Base-by-base conservation (phyloP, 2,113 vertebrate species). In the Aleadryas rufinucha region DNA sequence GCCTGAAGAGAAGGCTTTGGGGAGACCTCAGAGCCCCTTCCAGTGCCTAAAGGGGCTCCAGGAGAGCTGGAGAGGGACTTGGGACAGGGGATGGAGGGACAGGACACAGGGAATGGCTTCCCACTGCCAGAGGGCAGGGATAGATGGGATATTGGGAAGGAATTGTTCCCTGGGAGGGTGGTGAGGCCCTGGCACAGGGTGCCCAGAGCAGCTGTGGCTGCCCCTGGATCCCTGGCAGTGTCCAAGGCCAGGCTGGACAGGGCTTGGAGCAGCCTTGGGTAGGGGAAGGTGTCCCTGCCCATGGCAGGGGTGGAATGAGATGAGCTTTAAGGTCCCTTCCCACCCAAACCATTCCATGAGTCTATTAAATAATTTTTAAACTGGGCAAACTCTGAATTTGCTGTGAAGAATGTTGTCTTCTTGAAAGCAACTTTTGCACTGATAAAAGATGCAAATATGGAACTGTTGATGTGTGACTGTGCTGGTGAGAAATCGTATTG, bases 191-290 rank as follows among this genome's bases (percentile, higher is more conserved):
- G 53, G 69, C 45, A n/a, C 45, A 45, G 23, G 28, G 7, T 66
- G 39, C 13, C 37, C 69, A 45, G 52, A 66, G 77, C 0, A 59
- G 11, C 60, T 59, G 69, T 11, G 69, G 53, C 53, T 82, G 53
- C 28, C 7, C 39, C 60, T 45, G 53, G 41, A 45, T 30, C n/a
- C 39, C 1, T 75, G 61, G 24, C 0, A 82, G 28, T 47, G n/a
- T 1, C 41, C 53, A 1, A 30, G 39, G 33, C 19, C 45, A 53
- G 69, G 53, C 0, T 45, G 24, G 33, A 52, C 0, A 0, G 41
- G 30, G 18, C 37, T 33, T 19, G 59, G 61, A 89, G 47, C 69
- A 45, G 0, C 24, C 45, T 60, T 13, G 20, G 6, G 0, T 1
- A 33, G 13, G 11, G 61, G 20, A 4, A 60, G 28, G 21, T 41